Base-by-base conservation (phyloP, 2,888 invertebrate genomes). In the Bibio marci region DNA sequence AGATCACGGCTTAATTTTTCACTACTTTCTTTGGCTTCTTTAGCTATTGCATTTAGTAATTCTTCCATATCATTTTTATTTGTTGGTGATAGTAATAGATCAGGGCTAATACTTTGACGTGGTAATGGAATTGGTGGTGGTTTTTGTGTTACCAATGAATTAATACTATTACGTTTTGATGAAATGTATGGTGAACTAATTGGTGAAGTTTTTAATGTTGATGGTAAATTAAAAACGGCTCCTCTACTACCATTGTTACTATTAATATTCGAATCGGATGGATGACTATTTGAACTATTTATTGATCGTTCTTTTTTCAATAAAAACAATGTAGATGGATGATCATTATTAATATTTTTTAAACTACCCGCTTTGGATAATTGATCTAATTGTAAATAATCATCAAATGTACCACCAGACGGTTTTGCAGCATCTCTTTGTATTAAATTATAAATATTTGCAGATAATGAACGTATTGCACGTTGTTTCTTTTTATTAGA, bases 381-480 rank as follows among this genome's bases (percentile, higher is more conserved):
- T 12, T 66, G 56, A 30, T 64, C 56, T 48, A 71, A 59, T 45
- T 67, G 67, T 33, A 70, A 54, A 35, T 69, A 73, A 42, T 73
- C 73, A 30, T 65, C 66, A 8, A 72, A 64, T 59, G 58, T 57
- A 1, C 62, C 62, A 0, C 64, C 62, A 2, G 60, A 60, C 7
- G 58, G 63, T 41, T 59, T 61, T 1, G 57, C 58, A 1, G 60
- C 62, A 48, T 76, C 73, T 48, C 72, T 71, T 51, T 76, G 76
- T 42, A 83, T 76, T 51, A 83, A 66, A 44, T 76, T 76, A 43
- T 81, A 80, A 44, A 87, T 76, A 56, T 87, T 87, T 1, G 85
- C 87, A 1, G 87, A 87, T 36, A 83, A 63, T 3, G 86, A 86
- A 44, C 86, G 67, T 1, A 80, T 78, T 2, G 86, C 85, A 42